A percentile compares a stretch with the other conserved stretches of the same genome.
Conservation (phyloP, 2,113 vertebrate genomes). For the Vulpes ferrilata region DNA sequence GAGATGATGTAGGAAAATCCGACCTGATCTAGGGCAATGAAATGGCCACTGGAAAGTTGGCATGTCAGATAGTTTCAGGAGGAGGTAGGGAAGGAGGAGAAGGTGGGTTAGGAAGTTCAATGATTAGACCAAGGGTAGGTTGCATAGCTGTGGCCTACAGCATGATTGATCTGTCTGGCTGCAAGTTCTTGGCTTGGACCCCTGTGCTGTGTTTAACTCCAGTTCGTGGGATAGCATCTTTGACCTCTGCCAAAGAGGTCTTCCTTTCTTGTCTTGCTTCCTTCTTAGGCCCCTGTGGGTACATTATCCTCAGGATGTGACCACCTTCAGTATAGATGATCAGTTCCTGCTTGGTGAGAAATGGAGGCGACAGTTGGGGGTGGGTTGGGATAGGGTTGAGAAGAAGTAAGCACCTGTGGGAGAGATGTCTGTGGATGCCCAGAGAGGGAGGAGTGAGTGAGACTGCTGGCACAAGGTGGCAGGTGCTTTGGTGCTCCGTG, state of each 20-base stretch:
- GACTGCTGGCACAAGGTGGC: not conserved
- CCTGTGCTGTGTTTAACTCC: not conserved
- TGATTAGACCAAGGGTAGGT: too few relatives aligned
- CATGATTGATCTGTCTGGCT: fast-evolving
- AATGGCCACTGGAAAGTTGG: not conserved
- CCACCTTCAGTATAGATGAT: constrained; percentile 92
- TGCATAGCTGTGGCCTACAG: not conserved
- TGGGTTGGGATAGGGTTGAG: not conserved
- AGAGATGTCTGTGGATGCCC: not conserved
- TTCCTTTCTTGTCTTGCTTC: not conserved
- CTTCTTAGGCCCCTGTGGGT: constrained; percentile 92
- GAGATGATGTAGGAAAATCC: not conserved
- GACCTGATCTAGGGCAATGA: not conserved
- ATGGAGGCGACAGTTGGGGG: not conserved
- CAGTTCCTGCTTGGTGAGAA: constrained; percentile 94
- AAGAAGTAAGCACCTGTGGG: not conserved
- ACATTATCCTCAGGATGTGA: constrained; percentile 91
- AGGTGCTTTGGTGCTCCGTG: not conserved
- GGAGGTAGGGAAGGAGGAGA: not conserved
- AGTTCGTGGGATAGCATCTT: not conserved
- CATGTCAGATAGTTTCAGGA: not conserved
- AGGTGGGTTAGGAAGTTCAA: not conserved
- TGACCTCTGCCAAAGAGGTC: not conserved
- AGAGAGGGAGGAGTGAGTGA: not conserved
- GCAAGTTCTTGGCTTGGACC: too few relatives aligned